Percentiles rank a stretch among this genome's conserved stretches.
phyloP scores from a whole-genome alignment of 2,888 invertebrate genomes.

The Exocentrus adspersus region DNA sequence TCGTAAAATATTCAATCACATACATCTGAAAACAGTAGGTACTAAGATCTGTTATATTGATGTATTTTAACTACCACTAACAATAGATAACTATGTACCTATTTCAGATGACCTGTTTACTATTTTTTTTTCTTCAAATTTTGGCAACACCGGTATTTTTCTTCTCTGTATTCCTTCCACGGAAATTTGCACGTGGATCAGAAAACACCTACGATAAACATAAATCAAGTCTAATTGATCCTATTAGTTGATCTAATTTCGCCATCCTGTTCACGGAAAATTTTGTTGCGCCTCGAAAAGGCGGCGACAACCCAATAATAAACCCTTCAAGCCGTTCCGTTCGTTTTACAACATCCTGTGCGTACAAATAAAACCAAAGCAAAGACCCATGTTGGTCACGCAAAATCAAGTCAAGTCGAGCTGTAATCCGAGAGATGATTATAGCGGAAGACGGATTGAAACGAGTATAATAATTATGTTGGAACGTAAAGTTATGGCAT shows the following conservation, averaged over 20 bases:
- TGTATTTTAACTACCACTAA: no score
- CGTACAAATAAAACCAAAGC: not conserved
- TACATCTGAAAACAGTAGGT: no score
- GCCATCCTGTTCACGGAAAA: not conserved
- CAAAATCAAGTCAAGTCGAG: not conserved
- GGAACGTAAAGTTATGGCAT: conserved; percentile 7
- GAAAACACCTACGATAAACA: not conserved
- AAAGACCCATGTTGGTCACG: not conserved
- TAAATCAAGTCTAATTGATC: not conserved
- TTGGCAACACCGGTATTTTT: no score
- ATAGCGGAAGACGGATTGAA: conserved; percentile 9
- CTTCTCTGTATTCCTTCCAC: no score
- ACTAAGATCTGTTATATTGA: no score
- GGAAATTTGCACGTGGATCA: no score
- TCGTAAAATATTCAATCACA: no score
- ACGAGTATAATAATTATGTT: conserved; percentile 22
- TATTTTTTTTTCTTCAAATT: no score
- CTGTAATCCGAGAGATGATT: conserved; percentile 13
- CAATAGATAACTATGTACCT: no score
- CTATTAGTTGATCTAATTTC: not conserved
- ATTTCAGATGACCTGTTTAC: no score
- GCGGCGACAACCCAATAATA: not conserved
- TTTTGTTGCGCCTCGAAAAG: not conserved
- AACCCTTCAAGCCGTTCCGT: not conserved
- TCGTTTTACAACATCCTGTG: not conserved